Base-by-base conservation (phyloP, 2,113 vertebrate genomes). In the Salvelinus sp. region DNA sequence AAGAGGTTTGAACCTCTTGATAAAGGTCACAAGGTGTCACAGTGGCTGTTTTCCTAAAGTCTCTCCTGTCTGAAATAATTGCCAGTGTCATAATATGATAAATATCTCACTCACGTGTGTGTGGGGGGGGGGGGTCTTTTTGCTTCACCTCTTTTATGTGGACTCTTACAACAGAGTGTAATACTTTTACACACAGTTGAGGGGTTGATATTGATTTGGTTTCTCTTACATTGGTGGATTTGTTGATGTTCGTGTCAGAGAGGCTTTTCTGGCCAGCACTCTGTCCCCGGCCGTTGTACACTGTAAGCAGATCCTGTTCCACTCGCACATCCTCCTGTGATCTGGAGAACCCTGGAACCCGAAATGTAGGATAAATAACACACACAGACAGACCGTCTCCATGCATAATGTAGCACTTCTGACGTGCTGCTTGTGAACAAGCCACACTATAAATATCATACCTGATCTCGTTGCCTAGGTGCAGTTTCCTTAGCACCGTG, bases 221-320 rank as follows among this genome's bases (percentile, higher is more conserved):
- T 27, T 1, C 1, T 74, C 82, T 25, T 92, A 96, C 96, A 60
- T 70, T 87, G 85, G 63, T 74, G 14, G 91, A 71, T 78, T 90
- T 87, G 80, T 91, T 92, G 92, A 98, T 94, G 58, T 96, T 93
- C 0, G 95, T 95, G 78, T 98, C 96, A 0, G 97, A 98, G 64
- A 92, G 92, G 82, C 96, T 98, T 83, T 95, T 94, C 18, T 94
- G 92, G 62, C 72, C 89, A 70, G 7, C 20, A 2, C 73, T 81
- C 27, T 12, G 75, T 0, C 69, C 77, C 28, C 68, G 82, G 28
- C 80, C 64, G 73, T 80, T 82, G 47, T 88, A 79, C 0, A 91
- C 89, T 4, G 89, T 91, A 16, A 93, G 93, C 48, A 91, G 87
- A 10, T 25, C n/a, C 69, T 81, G 91, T 74, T 94, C 94, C 33